These are phyloP conservation scores for Pachyuromys duprasi DNA, from an alignment of 2,797 vertebrate genomes.

Conservation along the genomic window DNA sequence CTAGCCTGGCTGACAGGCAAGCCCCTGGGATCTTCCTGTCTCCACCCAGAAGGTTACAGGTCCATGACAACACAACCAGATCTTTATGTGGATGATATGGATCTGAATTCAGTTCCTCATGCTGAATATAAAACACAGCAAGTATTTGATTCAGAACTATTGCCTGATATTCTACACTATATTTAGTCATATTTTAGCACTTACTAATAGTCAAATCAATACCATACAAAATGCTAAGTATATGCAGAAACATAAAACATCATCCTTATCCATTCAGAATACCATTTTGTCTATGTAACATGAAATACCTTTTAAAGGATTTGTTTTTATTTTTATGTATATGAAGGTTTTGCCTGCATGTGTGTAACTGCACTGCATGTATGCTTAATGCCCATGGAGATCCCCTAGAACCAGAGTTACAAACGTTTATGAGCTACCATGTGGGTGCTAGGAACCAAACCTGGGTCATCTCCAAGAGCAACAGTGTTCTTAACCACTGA, in stretches of 20 bases:
- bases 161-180: background rate
- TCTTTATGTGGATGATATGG: background rate
- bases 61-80: background rate
- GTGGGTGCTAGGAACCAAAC: background rate
- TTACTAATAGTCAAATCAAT: background rate
- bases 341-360: background rate
- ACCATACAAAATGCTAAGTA: slow-evolving; percentile 15
- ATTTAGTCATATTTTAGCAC: slow-evolving; percentile 1
- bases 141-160: background rate
- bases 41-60: background rate
- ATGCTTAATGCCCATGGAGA: background rate
- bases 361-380: background rate
- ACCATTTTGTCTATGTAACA: background rate
- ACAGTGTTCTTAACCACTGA: background rate
- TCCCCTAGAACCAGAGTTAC: background rate
- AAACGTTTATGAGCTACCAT: background rate
- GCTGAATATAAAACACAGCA: background rate
- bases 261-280: background rate
- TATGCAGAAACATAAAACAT: slow-evolving; percentile 17
- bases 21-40: background rate
- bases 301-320: background rate
- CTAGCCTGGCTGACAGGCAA: background rate
- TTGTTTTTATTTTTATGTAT: background rate
- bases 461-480: background rate
- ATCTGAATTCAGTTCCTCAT: background rate